A percentile compares a stretch with the other conserved stretches of the same genome.
These are phyloP conservation scores for Chelon auratus DNA, from an alignment of 2,797 vertebrate genomes.

Conservation along the genomic window DNA sequence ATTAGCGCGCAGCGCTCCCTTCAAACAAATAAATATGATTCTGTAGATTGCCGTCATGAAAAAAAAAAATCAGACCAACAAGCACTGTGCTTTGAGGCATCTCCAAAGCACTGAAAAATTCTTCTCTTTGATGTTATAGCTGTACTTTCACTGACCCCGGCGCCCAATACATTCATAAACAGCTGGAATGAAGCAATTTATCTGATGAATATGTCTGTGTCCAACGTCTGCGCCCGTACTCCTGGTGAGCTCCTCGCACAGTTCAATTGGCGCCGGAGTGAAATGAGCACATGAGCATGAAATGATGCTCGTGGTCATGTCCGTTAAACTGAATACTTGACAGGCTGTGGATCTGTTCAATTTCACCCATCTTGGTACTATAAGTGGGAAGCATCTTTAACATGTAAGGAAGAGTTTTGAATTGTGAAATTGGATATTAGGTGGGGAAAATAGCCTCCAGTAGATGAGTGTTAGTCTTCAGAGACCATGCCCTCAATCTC, in stretches of 20 bases:
- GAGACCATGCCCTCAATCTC: slow-evolving; percentile 45
- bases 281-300: slow-evolving; percentile 44
- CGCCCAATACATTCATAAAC: slow-evolving; percentile 32
- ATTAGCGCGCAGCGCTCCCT: no score
- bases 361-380: slow-evolving; percentile 55
- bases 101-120: background rate
- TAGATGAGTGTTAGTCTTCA: slow-evolving; percentile 33
- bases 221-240: slow-evolving; percentile 32
- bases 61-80: background rate
- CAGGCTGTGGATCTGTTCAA: slow-evolving; percentile 40
- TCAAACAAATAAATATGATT: background rate
- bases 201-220: slow-evolving; percentile 60
- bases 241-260: slow-evolving; percentile 22
- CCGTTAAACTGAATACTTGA: slow-evolving; percentile 29
- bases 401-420: slow-evolving; percentile 42
- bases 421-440: slow-evolving; percentile 63
- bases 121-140: slow-evolving; percentile 37
- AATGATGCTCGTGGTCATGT: slow-evolving; percentile 39
- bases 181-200: slow-evolving; percentile 44
- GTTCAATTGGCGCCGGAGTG: background rate
- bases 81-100: slow-evolving; percentile 16
- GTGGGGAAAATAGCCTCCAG: slow-evolving; percentile 24
- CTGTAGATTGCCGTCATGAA: background rate
- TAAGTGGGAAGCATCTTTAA: slow-evolving; percentile 37
- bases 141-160: slow-evolving; percentile 49